Percentiles rank a stretch among this genome's conserved stretches.
Evolutionary conservation across 2,113 vertebrate species (phyloP).

Genomic region (Catharus bicknelli): DNA sequence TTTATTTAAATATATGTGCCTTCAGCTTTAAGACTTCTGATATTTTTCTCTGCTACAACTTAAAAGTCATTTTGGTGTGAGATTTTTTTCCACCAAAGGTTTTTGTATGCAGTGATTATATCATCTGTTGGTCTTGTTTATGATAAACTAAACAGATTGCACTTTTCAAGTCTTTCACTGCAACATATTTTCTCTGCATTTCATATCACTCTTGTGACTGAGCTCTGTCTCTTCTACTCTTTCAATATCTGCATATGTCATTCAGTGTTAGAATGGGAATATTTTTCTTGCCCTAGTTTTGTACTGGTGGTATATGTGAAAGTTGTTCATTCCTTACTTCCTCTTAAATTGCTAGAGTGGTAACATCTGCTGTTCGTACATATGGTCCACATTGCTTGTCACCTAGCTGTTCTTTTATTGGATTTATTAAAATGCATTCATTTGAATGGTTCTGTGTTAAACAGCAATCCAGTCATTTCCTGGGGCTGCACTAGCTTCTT

Average conservation of each 20-base stretch:
- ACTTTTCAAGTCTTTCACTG: constrained; percentile 40
- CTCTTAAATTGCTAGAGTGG: not conserved
- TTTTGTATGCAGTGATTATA: constrained; percentile 29
- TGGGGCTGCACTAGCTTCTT: not conserved
- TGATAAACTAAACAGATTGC: constrained; percentile 51
- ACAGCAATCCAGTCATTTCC: not conserved
- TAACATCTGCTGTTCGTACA: not conserved
- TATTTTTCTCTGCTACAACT: not conserved
- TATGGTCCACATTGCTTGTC: not conserved
- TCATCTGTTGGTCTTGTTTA: constrained; percentile 50
- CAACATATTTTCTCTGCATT: constrained; percentile 33
- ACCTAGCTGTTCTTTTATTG: not conserved
- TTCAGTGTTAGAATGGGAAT: not conserved
- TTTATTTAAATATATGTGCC: not conserved
- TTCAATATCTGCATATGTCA: not conserved
- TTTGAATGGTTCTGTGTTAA: not conserved
- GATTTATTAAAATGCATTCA: not conserved
- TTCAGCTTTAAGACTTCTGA: not conserved
- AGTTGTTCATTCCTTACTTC: not conserved
- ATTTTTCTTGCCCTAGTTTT: not conserved
- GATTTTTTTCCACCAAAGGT: not conserved
- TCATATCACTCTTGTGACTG: not conserved
- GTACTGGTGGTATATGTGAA: not conserved
- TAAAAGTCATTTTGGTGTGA: constrained; percentile 28
- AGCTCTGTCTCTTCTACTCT: not conserved